These are phyloP conservation scores for Odontamblyopus lacepedii DNA, from an alignment of 2,797 vertebrate species.

Conservation along the genomic window DNA sequence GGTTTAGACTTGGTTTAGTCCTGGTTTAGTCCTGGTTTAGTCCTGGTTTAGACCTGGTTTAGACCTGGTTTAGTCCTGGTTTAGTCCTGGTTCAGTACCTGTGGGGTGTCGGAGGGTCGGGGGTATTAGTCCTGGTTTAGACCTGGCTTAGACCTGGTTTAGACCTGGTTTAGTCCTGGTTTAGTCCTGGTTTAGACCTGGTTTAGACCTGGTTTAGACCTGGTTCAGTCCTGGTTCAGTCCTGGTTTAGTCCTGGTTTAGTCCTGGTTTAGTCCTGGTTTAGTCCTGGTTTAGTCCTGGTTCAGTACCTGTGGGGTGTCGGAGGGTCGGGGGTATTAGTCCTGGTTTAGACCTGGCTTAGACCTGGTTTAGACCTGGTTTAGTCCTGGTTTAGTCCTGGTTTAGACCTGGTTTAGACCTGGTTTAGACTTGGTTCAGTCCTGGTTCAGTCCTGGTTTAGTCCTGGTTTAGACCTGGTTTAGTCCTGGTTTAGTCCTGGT, in stretches of 20 bases:
- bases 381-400: background rate
- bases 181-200: background rate
- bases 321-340: conserved; percentile 88
- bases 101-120: conserved; percentile 83
- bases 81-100: conserved; percentile 46
- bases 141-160: too few relatives aligned
- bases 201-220: background rate
- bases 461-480: background rate
- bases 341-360: conserved; percentile 25
- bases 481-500: background rate
- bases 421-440: background rate
- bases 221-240: background rate
- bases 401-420: background rate
- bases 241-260: background rate
- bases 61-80: background rate
- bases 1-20: background rate
- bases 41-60: background rate
- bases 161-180: background rate
- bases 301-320: conserved; percentile 75
- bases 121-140: conserved; percentile 82
- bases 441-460: too few relatives aligned
- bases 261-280: background rate
- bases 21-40: background rate
- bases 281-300: background rate
- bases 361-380: background rate